phyloP scores from a whole-genome alignment of 2,113 vertebrate genomes.

The Hyperopisus bebe region DNA sequence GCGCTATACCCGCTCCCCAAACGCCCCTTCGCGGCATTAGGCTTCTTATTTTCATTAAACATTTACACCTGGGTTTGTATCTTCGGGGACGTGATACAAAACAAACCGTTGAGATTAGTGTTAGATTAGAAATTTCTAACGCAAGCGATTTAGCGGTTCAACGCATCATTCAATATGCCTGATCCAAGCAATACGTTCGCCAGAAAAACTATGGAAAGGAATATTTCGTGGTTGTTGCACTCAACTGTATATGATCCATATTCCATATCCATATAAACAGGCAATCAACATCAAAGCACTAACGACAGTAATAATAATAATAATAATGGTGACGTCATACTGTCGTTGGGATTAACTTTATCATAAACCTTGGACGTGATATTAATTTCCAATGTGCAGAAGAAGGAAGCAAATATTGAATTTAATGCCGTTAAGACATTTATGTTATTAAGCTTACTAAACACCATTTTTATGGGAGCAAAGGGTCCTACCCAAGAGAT shows the following conservation, averaged over 20 bases:
- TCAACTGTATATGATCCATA: background rate
- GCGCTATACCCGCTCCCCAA: background rate
- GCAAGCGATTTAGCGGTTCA: constrained; percentile 24
- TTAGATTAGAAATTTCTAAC: constrained; percentile 20
- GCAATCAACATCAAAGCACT: background rate
- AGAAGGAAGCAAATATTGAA: background rate
- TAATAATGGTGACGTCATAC: background rate
- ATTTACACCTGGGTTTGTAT: constrained; percentile 56
- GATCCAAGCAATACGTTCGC: background rate
- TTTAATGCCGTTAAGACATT: background rate
- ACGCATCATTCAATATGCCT: constrained; percentile 27
- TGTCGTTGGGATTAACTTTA: background rate
- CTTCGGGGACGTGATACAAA: constrained; percentile 13
- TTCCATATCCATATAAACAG: background rate
- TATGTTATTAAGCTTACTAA: constrained; percentile 1
- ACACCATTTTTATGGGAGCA: background rate
- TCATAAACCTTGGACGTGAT: background rate
- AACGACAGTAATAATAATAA: background rate
- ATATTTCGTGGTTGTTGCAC: background rate
- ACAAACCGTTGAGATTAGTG: constrained; percentile 9
- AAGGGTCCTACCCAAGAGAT: background rate
- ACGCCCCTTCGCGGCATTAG: constrained; percentile 16
- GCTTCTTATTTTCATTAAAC: constrained; percentile 43
- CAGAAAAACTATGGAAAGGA: background rate
- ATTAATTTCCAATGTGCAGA: background rate